Percentiles rank a stretch among this genome's conserved stretches.
These are phyloP conservation scores for Amblyteles armatorius DNA, from an alignment of 2,888 invertebrate genomes.

Conservation along the genomic window DNA sequence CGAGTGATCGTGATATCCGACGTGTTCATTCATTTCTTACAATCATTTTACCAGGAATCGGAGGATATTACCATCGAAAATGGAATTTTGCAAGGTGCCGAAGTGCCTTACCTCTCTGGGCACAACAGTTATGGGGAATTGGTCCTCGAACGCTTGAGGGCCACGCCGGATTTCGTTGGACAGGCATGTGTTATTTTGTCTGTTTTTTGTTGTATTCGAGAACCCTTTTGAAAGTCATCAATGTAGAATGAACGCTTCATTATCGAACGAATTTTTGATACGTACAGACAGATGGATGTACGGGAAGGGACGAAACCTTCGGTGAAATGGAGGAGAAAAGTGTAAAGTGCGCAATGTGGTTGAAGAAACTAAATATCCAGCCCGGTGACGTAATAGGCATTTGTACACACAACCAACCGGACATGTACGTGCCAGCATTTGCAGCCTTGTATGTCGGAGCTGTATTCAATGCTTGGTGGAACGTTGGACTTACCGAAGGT, in stretches of 20 bases:
- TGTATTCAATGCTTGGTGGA: slow-evolving; percentile 69
- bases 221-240: not conserved
- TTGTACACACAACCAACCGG: slow-evolving; percentile 68
- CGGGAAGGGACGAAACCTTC: slow-evolving; percentile 65
- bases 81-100: slow-evolving; percentile 57
- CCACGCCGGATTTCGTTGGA: slow-evolving; percentile 62
- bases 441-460: slow-evolving; percentile 69
- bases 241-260: not conserved
- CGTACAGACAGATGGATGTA: slow-evolving; percentile 33
- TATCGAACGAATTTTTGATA: not conserved
- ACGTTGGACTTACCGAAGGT: slow-evolving; percentile 63
- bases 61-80: slow-evolving; percentile 60
- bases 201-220: not conserved
- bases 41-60: slow-evolving; percentile 31
- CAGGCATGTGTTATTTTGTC: slow-evolving; percentile 69
- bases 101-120: slow-evolving; percentile 28
- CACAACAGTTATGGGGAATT: slow-evolving; percentile 68
- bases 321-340: slow-evolving; percentile 62
- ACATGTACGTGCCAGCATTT: slow-evolving; percentile 65
- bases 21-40: not conserved
- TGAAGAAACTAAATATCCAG: slow-evolving; percentile 66
- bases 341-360: slow-evolving; percentile 70
- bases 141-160: slow-evolving; percentile 67
- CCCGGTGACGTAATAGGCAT: slow-evolving; percentile 67
- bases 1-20: not conserved